Percentiles rank a stretch among this genome's conserved stretches.
Evolutionary conservation across 2,797 vertebrate species (phyloP).

Genomic region (Phyllotis vaccarum): DNA sequence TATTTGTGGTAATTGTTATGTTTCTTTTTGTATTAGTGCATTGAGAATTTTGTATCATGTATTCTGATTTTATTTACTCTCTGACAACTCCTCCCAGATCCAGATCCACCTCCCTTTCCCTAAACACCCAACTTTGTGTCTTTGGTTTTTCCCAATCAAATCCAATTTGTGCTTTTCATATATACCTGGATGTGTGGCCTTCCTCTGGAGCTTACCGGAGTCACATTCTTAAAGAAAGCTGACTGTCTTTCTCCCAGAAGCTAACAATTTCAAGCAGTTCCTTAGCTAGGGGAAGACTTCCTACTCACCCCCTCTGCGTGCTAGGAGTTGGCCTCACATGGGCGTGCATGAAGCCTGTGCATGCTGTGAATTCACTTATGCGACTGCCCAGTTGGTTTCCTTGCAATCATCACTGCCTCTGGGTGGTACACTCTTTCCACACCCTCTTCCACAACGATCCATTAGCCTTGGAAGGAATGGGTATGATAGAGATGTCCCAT

Average conservation of each 20-base stretch:
- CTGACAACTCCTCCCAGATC: too few species aligned
- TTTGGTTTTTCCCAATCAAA: neutral
- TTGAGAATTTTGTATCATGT: neutral
- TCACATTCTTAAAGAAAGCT: neutral
- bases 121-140: neutral
- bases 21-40: neutral
- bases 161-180: neutral
- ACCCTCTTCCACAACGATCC: neutral
- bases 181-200: neutral
- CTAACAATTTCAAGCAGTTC: neutral
- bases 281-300: neutral
- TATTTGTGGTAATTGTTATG: neutral
- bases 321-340: neutral
- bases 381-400: neutral
- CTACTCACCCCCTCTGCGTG: neutral
- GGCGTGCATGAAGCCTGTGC: neutral
- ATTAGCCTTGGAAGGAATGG: neutral
- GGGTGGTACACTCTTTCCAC: too few species aligned
- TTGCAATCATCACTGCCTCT: too few species aligned
- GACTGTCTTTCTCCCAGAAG: neutral
- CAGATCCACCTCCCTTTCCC: neutral
- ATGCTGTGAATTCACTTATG: neutral
- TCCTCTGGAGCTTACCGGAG: neutral
- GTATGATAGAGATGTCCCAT: neutral
- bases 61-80: neutral